Evolutionary conservation across 2,113 vertebrate species (phyloP).

Genomic region (Vicugna pacos): DNA sequence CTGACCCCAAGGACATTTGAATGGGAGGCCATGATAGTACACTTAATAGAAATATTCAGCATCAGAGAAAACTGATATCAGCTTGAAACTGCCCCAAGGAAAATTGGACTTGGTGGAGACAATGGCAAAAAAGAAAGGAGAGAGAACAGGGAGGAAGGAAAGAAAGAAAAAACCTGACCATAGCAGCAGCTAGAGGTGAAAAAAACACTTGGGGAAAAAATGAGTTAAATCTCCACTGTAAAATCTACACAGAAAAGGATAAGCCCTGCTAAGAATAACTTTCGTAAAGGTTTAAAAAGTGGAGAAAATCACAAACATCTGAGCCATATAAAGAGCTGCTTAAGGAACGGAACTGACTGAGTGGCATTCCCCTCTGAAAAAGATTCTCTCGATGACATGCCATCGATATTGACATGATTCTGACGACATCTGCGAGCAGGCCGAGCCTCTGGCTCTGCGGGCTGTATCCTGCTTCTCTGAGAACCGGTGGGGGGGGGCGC

Average conservation of each 20-base stretch:
- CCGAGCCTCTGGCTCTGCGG: not conserved
- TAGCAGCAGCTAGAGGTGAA: not conserved
- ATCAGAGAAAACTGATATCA: not conserved
- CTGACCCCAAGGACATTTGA: not conserved
- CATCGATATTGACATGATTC: not conserved
- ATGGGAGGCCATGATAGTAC: not conserved
- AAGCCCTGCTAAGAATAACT: not conserved
- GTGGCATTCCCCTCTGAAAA: not conserved
- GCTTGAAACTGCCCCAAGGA: not conserved
- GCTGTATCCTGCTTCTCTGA: fast-evolving
- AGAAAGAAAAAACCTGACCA: not conserved
- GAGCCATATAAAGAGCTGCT: not conserved
- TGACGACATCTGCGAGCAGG: not conserved
- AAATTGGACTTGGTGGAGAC: not conserved
- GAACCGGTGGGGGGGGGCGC: not conserved
- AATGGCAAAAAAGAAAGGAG: not conserved
- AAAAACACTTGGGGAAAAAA: not conserved
- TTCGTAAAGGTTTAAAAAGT: not conserved
- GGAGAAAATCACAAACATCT: not conserved
- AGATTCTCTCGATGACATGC: not conserved
- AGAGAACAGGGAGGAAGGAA: not conserved
- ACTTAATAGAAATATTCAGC: not conserved
- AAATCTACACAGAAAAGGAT: not conserved
- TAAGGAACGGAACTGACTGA: not conserved
- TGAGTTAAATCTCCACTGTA: not conserved